phyloP scores from a whole-genome alignment of 2,797 vertebrate genomes.

The Chelidonichthys spinosus region DNA sequence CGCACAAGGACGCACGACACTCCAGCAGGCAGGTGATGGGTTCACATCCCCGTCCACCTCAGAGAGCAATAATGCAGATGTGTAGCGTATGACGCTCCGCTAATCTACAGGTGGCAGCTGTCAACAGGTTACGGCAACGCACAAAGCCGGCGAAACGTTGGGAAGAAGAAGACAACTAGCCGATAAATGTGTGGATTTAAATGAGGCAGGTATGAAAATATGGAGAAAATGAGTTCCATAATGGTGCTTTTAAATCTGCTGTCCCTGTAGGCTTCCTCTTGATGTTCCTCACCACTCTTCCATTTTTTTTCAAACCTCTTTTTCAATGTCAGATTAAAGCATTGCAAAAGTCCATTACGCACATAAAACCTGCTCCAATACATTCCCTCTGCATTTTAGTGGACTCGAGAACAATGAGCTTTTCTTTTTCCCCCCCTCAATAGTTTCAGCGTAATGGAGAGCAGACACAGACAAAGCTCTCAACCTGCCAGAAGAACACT shows the following conservation, averaged over 20 bases:
- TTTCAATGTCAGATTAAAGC: slow-evolving; percentile 48
- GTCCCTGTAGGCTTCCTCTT: not conserved
- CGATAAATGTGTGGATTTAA: not conserved
- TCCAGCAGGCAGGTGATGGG: not conserved
- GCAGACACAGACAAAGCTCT: slow-evolving; percentile 56
- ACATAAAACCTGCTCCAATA: slow-evolving; percentile 26
- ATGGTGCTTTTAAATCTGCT: slow-evolving; percentile 8
- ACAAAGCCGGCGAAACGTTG: not conserved
- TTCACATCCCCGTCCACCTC: not conserved
- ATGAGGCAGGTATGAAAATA: slow-evolving; percentile 2
- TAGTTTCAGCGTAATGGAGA: slow-evolving; percentile 62
- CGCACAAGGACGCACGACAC: not conserved
- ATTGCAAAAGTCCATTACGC: slow-evolving; percentile 34
- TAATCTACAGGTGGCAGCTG: not conserved
- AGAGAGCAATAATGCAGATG: not conserved
- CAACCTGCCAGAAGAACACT: slow-evolving; percentile 65
- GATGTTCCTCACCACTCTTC: slow-evolving; percentile 18
- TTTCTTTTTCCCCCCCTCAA: slow-evolving; percentile 32
- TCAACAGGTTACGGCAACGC: not conserved
- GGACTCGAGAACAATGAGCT: slow-evolving; percentile 62
- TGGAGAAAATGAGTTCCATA: not conserved
- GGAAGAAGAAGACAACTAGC: not conserved
- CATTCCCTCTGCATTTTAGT: slow-evolving; percentile 43
- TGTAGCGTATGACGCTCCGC: not conserved
- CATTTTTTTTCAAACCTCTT: slow-evolving; percentile 11